Evolutionary conservation across 2,113 vertebrate species (phyloP).

Genomic region (Amblyopsis rosae): DNA sequence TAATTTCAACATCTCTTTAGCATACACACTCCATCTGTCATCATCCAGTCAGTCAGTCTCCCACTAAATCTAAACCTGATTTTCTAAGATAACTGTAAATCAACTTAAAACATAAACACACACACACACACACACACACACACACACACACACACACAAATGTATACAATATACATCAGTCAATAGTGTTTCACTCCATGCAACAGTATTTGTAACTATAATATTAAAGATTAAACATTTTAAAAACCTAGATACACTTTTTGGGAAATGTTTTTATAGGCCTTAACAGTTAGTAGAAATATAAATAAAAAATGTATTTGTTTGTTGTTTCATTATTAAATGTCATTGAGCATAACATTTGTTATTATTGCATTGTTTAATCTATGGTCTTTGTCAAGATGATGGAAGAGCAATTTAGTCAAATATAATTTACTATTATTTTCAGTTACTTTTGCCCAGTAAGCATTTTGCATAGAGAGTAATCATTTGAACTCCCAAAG

Average conservation of each 20-base stretch:
- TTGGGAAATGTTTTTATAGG: neutral
- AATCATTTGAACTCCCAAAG: neutral
- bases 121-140: too few relatives aligned
- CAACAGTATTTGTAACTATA: too few relatives aligned
- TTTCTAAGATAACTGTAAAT: neutral
- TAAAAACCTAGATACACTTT: too few relatives aligned
- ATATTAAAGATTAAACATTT: too few relatives aligned
- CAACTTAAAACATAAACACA: too few relatives aligned
- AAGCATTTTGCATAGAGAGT: too few relatives aligned
- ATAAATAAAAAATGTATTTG: neutral
- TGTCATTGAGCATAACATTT: neutral
- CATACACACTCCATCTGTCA: neutral
- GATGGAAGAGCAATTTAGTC: neutral
- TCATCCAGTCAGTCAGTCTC: too few relatives aligned
- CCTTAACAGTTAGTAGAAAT: neutral
- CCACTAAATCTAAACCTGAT: neutral
- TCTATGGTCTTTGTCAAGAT: neutral
- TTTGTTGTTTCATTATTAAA: neutral
- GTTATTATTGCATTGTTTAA: neutral
- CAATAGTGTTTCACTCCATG: too few relatives aligned
- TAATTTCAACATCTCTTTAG: neutral
- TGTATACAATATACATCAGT: too few relatives aligned
- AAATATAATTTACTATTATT: too few relatives aligned
- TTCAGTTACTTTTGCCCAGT: too few relatives aligned
- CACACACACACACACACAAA: too few relatives aligned